A percentile compares a stretch with the other conserved stretches of the same genome.
Evolutionary conservation across 2,888 invertebrate species (phyloP).

Genomic region (Habrosyne pyritoides): DNA sequence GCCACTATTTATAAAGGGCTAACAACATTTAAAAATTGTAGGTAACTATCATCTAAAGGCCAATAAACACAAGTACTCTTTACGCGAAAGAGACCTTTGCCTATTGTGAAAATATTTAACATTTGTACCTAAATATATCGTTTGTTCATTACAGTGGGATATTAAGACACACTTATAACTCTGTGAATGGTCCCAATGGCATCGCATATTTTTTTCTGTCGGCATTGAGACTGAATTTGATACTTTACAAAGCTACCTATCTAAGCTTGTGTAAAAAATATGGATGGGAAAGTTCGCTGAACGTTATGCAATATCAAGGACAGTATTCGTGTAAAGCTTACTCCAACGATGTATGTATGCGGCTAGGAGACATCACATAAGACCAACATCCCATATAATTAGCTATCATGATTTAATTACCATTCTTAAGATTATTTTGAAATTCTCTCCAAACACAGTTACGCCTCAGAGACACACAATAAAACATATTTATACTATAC

Average conservation of each 20-base stretch:
- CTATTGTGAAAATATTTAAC: slow-evolving; percentile 49
- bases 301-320: slow-evolving; percentile 30
- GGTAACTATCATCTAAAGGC: neutral
- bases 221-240: slow-evolving; percentile 52
- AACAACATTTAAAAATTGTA: neutral
- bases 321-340: slow-evolving; percentile 27
- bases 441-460: too few relatives aligned
- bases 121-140: slow-evolving; percentile 50
- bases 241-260: slow-evolving; percentile 70
- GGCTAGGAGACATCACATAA: neutral
- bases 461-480: too few relatives aligned
- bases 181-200: slow-evolving; percentile 40
- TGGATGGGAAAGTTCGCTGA: slow-evolving; percentile 50
- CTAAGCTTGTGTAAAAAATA: slow-evolving; percentile 72
- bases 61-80: neutral
- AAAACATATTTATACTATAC: too few relatives aligned
- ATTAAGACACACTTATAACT: slow-evolving; percentile 32
- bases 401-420: too few relatives aligned
- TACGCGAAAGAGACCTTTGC: slow-evolving; percentile 12
- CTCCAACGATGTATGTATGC: slow-evolving; percentile 17
- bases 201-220: slow-evolving; percentile 21
- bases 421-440: too few relatives aligned
- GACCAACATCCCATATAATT: neutral
- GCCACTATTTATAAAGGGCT: neutral
- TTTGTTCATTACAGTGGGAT: slow-evolving; percentile 29